These are phyloP conservation scores for Phthorimaea operculella DNA, from an alignment of 1,140 invertebrate genomes.

Conservation along the genomic window DNA sequence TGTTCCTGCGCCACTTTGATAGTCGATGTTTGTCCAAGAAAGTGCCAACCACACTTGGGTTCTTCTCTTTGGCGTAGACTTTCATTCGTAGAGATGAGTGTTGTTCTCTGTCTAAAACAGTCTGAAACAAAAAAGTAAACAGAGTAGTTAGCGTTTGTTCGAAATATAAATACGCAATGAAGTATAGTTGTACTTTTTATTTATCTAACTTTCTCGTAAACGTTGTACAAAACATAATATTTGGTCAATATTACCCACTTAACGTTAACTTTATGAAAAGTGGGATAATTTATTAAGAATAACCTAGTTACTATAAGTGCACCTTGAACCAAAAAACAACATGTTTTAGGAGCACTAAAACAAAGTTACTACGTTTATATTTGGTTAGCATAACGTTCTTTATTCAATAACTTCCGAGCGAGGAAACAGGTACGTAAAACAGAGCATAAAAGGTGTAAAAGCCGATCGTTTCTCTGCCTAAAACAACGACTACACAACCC, in stretches of 20 bases:
- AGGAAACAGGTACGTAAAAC: neutral
- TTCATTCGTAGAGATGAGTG: slow-evolving; percentile 75
- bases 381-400: neutral
- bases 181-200: no score
- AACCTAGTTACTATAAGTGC: no score
- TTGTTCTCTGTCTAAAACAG: slow-evolving; percentile 81
- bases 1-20: slow-evolving; percentile 47
- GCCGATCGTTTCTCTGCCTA: neutral
- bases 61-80: slow-evolving; percentile 81
- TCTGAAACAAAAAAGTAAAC: slow-evolving; percentile 60
- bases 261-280: no score
- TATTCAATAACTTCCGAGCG: neutral
- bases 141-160: neutral
- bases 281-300: no score
- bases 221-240: no score
- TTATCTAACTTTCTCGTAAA: no score
- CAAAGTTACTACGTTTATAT: no score
- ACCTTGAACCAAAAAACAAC: no score
- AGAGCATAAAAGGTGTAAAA: neutral
- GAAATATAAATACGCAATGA: neutral
- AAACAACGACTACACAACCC: no score
- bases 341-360: no score
- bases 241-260: no score
- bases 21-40: slow-evolving; percentile 47
- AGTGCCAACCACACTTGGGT: slow-evolving; percentile 69